Evolutionary conservation across 35 echinoderm and acorn worm genomes (phyloP).

Genomic region (Eucidaris tribuloides): DNA sequence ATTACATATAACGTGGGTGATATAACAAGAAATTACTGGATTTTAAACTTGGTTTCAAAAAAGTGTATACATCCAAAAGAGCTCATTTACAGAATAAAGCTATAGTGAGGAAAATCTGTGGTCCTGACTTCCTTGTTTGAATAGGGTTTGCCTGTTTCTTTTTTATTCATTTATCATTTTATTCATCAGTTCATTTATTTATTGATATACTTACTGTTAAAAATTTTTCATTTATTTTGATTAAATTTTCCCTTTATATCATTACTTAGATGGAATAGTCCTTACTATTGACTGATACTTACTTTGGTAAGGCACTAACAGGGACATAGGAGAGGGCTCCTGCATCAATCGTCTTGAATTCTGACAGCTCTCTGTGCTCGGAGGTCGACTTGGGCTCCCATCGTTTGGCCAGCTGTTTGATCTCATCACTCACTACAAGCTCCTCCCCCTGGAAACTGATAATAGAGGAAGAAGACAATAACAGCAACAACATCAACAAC

Average conservation of each 20-base stretch:
- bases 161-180: neutral
- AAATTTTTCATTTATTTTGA: neutral
- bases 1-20: too few species aligned
- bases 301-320: constrained; percentile 13
- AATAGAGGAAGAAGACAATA: neutral
- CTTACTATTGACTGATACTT: neutral
- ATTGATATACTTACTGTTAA: neutral
- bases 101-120: too few species aligned
- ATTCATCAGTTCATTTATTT: neutral
- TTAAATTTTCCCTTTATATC: neutral
- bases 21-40: too few species aligned
- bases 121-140: too few species aligned
- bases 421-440: constrained; percentile 50
- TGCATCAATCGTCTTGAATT: constrained; percentile 45
- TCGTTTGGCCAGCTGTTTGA: constrained; percentile 61
- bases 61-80: too few species aligned
- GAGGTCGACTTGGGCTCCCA: constrained; percentile 60
- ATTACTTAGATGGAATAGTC: neutral
- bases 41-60: too few species aligned
- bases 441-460: neutral
- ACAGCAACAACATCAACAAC: too few species aligned
- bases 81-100: too few species aligned
- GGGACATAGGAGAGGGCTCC: constrained; percentile 32
- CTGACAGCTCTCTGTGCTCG: constrained; percentile 18
- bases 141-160: too few species aligned